Conservation (phyloP, 2,113 vertebrate species). For the Raja brachyura region DNA sequence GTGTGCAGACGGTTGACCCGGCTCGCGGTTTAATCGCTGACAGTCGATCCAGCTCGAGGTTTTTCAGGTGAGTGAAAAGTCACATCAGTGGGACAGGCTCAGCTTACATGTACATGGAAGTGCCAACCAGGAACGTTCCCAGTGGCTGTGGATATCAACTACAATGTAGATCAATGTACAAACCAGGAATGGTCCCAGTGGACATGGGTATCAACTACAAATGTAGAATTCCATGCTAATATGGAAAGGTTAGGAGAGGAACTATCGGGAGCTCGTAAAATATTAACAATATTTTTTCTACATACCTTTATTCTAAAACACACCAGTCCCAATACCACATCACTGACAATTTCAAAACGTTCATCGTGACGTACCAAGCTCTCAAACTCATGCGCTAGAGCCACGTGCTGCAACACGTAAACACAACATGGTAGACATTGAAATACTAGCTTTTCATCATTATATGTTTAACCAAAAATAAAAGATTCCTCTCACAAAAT, state of each 20-base stretch:
- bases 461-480: not conserved
- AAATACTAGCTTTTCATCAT: not conserved
- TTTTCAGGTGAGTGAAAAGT: too few relatives aligned
- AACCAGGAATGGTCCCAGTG: too few relatives aligned
- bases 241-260: not conserved
- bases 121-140: too few relatives aligned
- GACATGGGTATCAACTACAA: not conserved
- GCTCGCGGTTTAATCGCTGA: too few relatives aligned
- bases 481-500: too few relatives aligned
- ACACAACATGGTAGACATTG: not conserved
- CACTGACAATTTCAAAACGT: conserved; percentile 80
- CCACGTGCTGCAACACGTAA: conserved; percentile 65
- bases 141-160: too few relatives aligned
- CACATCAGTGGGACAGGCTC: too few relatives aligned
- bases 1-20: too few relatives aligned
- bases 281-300: not conserved
- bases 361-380: conserved; percentile 69
- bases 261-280: not conserved
- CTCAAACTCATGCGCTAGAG: conserved; percentile 81
- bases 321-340: conserved; percentile 82
- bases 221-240: not conserved
- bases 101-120: too few relatives aligned
- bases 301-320: conserved; percentile 95
- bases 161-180: too few relatives aligned
- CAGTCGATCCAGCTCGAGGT: too few relatives aligned